Percentiles rank a stretch among this genome's conserved stretches.
phyloP scores from a whole-genome alignment of 2,797 vertebrate species.

The Peromyscus eremicus region DNA sequence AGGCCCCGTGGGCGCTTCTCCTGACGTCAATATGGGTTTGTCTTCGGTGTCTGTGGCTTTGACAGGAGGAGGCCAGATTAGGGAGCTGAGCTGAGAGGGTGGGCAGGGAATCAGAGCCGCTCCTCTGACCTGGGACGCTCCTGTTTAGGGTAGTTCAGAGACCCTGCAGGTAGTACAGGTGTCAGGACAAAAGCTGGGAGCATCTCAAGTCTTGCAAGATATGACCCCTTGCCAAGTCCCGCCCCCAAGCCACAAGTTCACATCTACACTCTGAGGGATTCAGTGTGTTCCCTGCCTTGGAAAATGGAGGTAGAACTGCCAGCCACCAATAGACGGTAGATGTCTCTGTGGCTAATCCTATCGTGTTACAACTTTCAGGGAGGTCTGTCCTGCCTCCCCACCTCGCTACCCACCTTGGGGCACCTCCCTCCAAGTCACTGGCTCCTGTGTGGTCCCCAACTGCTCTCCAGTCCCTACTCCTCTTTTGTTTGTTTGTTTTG shows the following conservation, averaged over 20 bases:
- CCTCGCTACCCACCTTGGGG: too few relatives aligned
- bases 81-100: slow-evolving; percentile 10
- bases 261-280: not conserved
- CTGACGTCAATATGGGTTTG: slow-evolving; percentile 78
- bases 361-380: not conserved
- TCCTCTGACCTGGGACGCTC: not conserved
- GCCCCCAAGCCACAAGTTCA: not conserved
- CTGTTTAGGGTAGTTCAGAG: not conserved
- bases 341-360: not conserved
- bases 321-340: not conserved
- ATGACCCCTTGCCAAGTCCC: not conserved
- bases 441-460: not conserved
- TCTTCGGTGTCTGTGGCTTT: slow-evolving; percentile 80
- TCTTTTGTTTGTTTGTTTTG: not conserved
- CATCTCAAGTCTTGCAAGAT: not conserved
- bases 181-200: not conserved
- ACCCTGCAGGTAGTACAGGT: not conserved
- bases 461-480: not conserved
- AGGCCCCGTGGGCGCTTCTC: slow-evolving; percentile 64
- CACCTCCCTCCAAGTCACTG: not conserved
- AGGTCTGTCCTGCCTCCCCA: not conserved
- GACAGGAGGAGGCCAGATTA: slow-evolving; percentile 61
- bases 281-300: not conserved
- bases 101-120: not conserved
- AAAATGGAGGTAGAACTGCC: accelerated